Evolutionary conservation across 1,140 invertebrate genomes (phyloP), one percentile per base, ranked within the genome.

Genomic region (Argopecten irradians): DNA sequence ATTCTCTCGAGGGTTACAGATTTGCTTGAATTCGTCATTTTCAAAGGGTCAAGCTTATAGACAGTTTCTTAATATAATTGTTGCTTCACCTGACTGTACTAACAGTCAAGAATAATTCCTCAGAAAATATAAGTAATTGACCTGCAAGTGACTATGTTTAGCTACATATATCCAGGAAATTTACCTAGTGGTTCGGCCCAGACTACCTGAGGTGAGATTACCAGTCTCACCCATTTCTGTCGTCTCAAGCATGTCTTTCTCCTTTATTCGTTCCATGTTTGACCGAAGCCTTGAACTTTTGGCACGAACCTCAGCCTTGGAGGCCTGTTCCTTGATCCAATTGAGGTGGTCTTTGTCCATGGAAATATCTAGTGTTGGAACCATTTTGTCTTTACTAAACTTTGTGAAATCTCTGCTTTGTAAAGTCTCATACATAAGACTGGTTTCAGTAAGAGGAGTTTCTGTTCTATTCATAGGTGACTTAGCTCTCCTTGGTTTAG

Each of bases 321-420:
- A 92, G 8, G 92, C 92, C 86, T 95, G 94, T 39, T 95, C 95
- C 84, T 95, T 90, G 5, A 95, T 55, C 94, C 94, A 95, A 71
- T 92, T 93, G 86, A 94, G 90, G 89, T 95, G 94, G 87, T 95
- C 95, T 16, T 93, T 93, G 90, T 95, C 95, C 86, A 95, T 88
- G 22, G 94, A 93, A 46, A 95, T 95, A 85, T 94, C 93, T 36
- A 95, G 91, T n/a, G 91, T 91, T 13, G 95, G 95, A 28, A 95
- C 93, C 13, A 88, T 88, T 28, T 87, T 82, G 5, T 88, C 87
- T 36, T 87, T 84, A 0, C 55, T 84, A 71, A 39, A 87, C 43
- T 91, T 89, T 5, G 84, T 90, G 36, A 93, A 93, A 89, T 94
- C 95, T 84, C 93, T 92, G 55, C 94, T 95, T 71, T 92, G 93